phyloP scores from a whole-genome alignment of 2,797 vertebrate genomes.

The Orientallactaga sibirica region DNA sequence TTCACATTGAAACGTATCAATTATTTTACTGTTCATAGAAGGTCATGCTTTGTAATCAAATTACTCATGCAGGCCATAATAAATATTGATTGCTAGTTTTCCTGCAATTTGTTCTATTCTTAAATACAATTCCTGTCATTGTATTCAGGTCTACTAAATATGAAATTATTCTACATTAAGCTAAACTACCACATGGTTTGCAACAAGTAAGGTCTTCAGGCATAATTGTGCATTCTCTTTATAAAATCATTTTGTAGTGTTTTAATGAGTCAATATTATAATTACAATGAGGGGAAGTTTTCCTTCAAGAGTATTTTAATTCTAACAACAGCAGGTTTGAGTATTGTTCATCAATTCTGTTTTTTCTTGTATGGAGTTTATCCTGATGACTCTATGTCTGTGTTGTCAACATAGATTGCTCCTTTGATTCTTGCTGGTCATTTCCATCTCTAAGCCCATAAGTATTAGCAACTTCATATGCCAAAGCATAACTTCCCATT shows the following conservation, averaged over 20 bases:
- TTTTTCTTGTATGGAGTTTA: conserved; percentile 31
- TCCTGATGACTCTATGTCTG: conserved; percentile 11
- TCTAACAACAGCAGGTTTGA: neutral
- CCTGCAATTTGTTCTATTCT: neutral
- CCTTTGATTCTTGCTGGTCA: neutral
- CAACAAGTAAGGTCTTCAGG: neutral
- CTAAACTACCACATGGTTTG: neutral
- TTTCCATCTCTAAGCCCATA: conserved; percentile 2
- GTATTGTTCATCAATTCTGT: conserved; percentile 11
- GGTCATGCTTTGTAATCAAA: neutral
- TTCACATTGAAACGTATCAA: neutral
- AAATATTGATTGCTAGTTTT: conserved; percentile 26
- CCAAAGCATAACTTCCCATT: neutral
- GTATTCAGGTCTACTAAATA: conserved; percentile 11
- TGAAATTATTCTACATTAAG: neutral
- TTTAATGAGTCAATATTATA: neutral
- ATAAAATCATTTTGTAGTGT: conserved; percentile 26
- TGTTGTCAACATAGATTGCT: neutral
- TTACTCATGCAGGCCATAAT: neutral
- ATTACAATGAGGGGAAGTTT: conserved; percentile 25
- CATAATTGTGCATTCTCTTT: neutral
- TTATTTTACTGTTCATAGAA: neutral
- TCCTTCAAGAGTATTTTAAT: conserved; percentile 38
- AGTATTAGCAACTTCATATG: neutral
- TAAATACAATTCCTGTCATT: conserved; percentile 1